Evolutionary conservation across 1,140 invertebrate species (phyloP).

Genomic region (Bilobella aurantiaca): DNA sequence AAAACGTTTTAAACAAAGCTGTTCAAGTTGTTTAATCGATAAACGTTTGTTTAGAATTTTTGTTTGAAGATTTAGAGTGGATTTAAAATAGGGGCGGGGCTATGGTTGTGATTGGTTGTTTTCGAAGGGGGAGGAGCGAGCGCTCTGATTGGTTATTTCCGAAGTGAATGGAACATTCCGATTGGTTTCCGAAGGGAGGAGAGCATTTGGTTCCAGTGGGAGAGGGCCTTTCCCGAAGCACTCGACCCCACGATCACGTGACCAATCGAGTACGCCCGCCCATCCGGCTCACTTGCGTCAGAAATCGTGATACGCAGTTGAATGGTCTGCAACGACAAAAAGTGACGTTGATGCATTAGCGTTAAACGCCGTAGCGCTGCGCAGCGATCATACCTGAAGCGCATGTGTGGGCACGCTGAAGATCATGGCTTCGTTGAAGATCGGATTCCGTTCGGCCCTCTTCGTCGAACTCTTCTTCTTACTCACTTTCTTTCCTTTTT

Average conservation of each 20-base stretch:
- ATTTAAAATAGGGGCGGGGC: too few species aligned
- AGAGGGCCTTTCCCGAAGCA: slow-evolving; percentile 55
- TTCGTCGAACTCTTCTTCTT: slow-evolving; percentile 65
- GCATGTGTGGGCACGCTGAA: slow-evolving; percentile 59
- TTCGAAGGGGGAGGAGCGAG: too few species aligned
- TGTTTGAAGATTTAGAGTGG: too few species aligned
- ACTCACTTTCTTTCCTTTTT: slow-evolving; percentile 62
- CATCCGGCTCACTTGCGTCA: slow-evolving; percentile 41
- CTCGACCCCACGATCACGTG: slow-evolving; percentile 61
- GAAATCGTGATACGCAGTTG: slow-evolving; percentile 59
- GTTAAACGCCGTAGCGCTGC: neutral
- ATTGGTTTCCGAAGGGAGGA: slow-evolving; percentile 65
- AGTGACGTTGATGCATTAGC: neutral
- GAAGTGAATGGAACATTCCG: slow-evolving; percentile 73
- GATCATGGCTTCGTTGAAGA: slow-evolving; percentile 70
- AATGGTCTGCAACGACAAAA: slow-evolving; percentile 45
- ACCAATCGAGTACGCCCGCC: slow-evolving; percentile 50
- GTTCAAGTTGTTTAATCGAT: too few species aligned
- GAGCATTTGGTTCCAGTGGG: slow-evolving; percentile 75
- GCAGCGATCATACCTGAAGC: slow-evolving; percentile 46
- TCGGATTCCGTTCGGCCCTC: slow-evolving; percentile 56
- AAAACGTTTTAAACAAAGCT: too few species aligned
- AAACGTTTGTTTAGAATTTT: too few species aligned
- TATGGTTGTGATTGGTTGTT: too few species aligned
- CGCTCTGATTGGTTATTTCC: too few species aligned